These are phyloP conservation scores for Cylloceria caligata DNA, from an alignment of 2,888 invertebrate species.

Conservation along the genomic window DNA sequence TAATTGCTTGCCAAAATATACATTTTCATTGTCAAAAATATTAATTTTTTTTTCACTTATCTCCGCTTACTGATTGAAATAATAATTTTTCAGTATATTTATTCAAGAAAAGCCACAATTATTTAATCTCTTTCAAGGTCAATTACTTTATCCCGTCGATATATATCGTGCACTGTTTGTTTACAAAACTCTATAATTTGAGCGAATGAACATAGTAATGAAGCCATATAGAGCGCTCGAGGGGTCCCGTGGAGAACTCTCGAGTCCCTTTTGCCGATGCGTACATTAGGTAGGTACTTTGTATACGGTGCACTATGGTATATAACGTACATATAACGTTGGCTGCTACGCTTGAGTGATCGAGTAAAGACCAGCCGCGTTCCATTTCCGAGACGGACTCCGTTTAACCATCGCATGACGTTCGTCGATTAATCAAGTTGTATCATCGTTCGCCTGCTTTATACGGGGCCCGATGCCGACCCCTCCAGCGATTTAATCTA, in stretches of 20 bases:
- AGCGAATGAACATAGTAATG: conserved; percentile 4
- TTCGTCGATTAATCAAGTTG: conserved; percentile 84
- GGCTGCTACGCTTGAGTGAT: conserved; percentile 59
- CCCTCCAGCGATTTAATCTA: conserved; percentile 84
- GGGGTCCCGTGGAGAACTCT: neutral
- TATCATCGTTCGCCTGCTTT: conserved; percentile 82
- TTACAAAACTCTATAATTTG: conserved; percentile 27
- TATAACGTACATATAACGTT: conserved; percentile 29
- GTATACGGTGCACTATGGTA: conserved; percentile 16
- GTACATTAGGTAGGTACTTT: conserved; percentile 45
- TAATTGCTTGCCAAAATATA: conserved; percentile 38
- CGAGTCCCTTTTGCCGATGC: conserved; percentile 17
- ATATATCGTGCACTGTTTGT: neutral
- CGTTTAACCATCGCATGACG: conserved; percentile 84
- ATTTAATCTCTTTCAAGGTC: no score
- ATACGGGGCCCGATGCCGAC: conserved; percentile 80
- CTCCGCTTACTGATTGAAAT: no score
- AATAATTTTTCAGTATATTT: no score
- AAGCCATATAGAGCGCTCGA: conserved; percentile 22
- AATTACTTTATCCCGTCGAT: no score
- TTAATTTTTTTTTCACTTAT: no score
- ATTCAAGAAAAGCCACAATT: no score
- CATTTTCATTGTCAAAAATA: no score
- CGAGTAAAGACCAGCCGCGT: conserved; percentile 62
- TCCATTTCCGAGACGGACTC: conserved; percentile 76